Evolutionary conservation across 2,888 invertebrate species (phyloP), one percentile per base, ranked within the genome.

Genomic region (Conomelus anceps): DNA sequence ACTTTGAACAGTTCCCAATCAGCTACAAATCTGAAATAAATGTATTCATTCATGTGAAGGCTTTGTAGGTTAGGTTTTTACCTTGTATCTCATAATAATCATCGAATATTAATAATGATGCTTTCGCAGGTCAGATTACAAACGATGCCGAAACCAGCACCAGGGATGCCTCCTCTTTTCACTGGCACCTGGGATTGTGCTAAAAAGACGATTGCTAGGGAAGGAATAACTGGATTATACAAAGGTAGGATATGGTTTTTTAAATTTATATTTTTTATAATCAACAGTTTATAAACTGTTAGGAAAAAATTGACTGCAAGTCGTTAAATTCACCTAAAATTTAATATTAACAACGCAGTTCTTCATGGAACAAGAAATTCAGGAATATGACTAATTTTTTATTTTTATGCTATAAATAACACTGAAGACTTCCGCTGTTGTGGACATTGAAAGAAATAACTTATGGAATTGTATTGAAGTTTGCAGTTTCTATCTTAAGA

Each of bases 161-260:
- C 97, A 1, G 98, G 98, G 4, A 95, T 97, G 93, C 91, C 93
- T 41, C 96, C 98, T 13, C 92, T 98, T 90, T 99, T 99, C 93
- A 94, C 94, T 85, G 99, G 99, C 89, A 98, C 99, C 34, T 96
- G 96, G 93, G 99, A 99, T 92, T 99, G 99, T 94, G 96, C 97
- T 84, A 96, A 95, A 92, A 98, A 98, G 93, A 99, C 98, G 1
- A 94, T 99, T 22, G 94, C 95, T 29, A 96, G 96, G 93, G 99
- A 99, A 95, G 99, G 98, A 3, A 94, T 97, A 91, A 94, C 94
- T 89, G 98, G 98, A 0, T 94, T 98, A 13, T 98, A 98, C 93
- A 97, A 97, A 93, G 98, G 98, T 92, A 96, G 96, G 88, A 89
- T 88, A 89, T 85, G 89, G 22, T 3, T 1, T n/a, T 23, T 85